These are phyloP conservation scores for Drosophila novamexicana DNA, from an alignment of 1,140 invertebrate species.

Conservation along the genomic window DNA sequence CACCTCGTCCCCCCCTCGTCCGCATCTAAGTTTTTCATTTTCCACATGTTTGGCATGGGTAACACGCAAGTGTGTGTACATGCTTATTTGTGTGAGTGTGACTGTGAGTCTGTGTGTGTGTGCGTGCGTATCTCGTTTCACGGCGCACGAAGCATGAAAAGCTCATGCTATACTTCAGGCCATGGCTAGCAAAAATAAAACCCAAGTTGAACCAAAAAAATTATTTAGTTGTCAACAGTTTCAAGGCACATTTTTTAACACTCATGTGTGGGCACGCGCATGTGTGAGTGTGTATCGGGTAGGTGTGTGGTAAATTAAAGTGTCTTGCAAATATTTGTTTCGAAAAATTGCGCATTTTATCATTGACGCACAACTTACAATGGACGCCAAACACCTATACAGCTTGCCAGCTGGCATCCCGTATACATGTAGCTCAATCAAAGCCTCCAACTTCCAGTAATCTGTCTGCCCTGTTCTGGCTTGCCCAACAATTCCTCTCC, in stretches of 20 bases:
- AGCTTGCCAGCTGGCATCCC: constrained; percentile 18
- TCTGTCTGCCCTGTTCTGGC: background rate
- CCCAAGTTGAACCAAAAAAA: constrained; percentile 24
- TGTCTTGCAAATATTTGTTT: constrained; percentile 68
- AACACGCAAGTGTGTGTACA: constrained; percentile 26
- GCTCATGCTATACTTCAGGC: constrained; percentile 35
- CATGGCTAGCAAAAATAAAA: constrained; percentile 19
- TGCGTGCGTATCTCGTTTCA: constrained; percentile 64
- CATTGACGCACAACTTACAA: constrained; percentile 27
- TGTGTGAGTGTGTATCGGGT: background rate
- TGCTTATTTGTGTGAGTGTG: constrained; percentile 19
- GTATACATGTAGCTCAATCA: constrained; percentile 71
- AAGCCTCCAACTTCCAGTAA: constrained; percentile 37
- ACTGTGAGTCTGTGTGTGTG: constrained; percentile 16
- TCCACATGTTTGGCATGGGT: constrained; percentile 58
- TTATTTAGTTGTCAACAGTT: constrained; percentile 62
- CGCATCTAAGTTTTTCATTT: constrained; percentile 58
- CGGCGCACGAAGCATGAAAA: constrained; percentile 69
- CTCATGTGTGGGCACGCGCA: background rate
- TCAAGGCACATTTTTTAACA: constrained; percentile 41
- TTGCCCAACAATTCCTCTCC: background rate
- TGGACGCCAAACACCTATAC: constrained; percentile 22
- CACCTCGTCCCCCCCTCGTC: background rate
- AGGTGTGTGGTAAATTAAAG: constrained; percentile 59
- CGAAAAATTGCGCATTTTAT: constrained; percentile 43